Evolutionary conservation across 2,113 vertebrate species (phyloP), one percentile per base, ranked within the genome.

Genomic region (Rhombomys opimus): DNA sequence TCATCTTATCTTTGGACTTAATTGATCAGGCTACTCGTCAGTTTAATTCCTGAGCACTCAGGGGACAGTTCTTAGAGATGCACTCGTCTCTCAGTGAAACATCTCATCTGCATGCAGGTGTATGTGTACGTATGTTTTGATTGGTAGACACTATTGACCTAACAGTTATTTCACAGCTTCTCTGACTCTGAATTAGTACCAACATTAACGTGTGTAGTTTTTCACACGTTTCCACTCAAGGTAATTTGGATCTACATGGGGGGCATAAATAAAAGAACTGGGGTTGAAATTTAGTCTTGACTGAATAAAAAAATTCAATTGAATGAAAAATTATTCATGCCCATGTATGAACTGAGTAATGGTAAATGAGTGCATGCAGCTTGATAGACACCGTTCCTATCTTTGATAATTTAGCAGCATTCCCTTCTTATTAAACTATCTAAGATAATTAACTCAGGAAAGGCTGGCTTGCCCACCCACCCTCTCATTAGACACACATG

Each of bases 11-110:
- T 59, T 68, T 87, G 46, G 41, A 63, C 20, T 27, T 75, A 61
- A 82, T 46, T 90, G 27, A 10, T 95, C 32, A 81, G 87, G 32
- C 85, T 38, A 94, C 35, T 90, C 32, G 95, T 41, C 59, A 61
- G 54, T 46, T n/a, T 80, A 54, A 90, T 18, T 76, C 38, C 25
- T 88, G 17, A 63, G 35, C 7, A 76, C 70, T 85, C 89, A 68
- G 8, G 8, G 0, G 1, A 54, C 50, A 68, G 38, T 59, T 65
- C 46, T 90, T 90, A 72, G 59, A 59, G 1, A 1, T 59, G 12
- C 3, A 25, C 35, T 46, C 41, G 4, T 41, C 68, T 41, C 5
- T 89, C 20, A 81, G 35, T 87, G 70, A 89, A 81, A 38, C 54
- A 57, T 11, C 15, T 11, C 54, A 57, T 57, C 11, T 57, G 15